Base-by-base conservation (phyloP, 1,140 invertebrate species). In the Pseudomyrmex dendroicus region DNA sequence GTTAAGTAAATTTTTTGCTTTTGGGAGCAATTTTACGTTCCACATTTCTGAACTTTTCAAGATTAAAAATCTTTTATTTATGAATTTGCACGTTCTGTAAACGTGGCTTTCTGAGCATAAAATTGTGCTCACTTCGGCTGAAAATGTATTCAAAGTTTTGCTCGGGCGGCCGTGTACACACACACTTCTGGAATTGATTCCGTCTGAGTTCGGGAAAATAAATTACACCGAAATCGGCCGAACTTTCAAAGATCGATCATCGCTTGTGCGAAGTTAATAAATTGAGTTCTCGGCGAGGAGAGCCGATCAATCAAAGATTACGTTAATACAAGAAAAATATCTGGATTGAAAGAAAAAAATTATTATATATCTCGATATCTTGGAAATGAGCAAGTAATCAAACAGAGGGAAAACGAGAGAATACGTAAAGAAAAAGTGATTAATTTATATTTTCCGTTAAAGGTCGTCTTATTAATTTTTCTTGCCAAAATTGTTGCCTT, bases 341-440 rank as follows among this genome's bases (percentile, higher is more conserved):
- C 66, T 35, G 20, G 56, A 56, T 78, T 10, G 13, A 57, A 64
- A 68, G 35, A 74, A 83, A 84, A 35, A 68, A 82, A 57, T 44
- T 57, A 77, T 84, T 64, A 44, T 64, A 10, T 67, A 46, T 84
- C 44, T 61, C 62, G 57, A 48, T 77, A 56, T 46, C 70, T 48
- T 67, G 76, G 73, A 80, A 86, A 82, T 52, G 61, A 68, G 57
- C 84, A 54, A 57, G 82, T 82, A 76, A 74, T 72, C 9, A 20
- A 35, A 35, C 35, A 7, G 35, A 35, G 5, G 0, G 7, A 35
- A 35, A 35, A 35, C 35, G 35, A 35, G 35, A 35, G 5, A 35
- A 35, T 35, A 0, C 35, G 35, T 73, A 72, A 77, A 74, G 44
- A 64, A 82, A 72, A 66, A 78, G 72, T 64, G 72, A 73, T 86